phyloP scores from a whole-genome alignment of 1,140 invertebrate genomes.

The Phthorimaea operculella region DNA sequence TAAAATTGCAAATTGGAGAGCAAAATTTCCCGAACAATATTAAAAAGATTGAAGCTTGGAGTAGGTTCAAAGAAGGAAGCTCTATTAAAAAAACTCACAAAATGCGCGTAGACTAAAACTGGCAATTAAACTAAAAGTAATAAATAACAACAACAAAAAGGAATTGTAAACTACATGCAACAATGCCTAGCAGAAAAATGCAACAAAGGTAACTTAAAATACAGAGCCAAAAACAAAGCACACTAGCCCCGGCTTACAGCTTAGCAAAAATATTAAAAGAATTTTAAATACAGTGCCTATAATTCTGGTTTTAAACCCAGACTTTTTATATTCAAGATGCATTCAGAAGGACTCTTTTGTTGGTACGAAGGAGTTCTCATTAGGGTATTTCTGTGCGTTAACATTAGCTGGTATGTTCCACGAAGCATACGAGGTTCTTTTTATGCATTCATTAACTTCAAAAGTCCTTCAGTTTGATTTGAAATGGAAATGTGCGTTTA shows the following conservation, averaged over 20 bases:
- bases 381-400: constrained; percentile 53
- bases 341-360: constrained; percentile 53
- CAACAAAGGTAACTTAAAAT: not conserved
- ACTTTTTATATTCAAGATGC: constrained; percentile 51
- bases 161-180: not conserved
- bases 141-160: not conserved
- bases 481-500: constrained; percentile 15
- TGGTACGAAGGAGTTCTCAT: constrained; percentile 55
- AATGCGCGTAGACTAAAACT: not conserved
- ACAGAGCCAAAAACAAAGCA: not conserved
- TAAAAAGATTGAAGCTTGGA: too few species aligned
- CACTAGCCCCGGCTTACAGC: not conserved
- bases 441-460: constrained; percentile 44
- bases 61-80: too few species aligned
- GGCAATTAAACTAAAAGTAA: not conserved
- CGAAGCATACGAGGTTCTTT: constrained; percentile 26
- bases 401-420: constrained; percentile 41
- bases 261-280: constrained; percentile 26
- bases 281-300: constrained; percentile 27
- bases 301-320: constrained; percentile 41
- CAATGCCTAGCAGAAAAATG: not conserved
- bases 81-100: too few species aligned
- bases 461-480: constrained; percentile 30
- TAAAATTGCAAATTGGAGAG: not conserved
- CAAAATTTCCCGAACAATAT: not conserved